phyloP scores from a whole-genome alignment of 2,113 vertebrate species.

The Pandion haliaetus region DNA sequence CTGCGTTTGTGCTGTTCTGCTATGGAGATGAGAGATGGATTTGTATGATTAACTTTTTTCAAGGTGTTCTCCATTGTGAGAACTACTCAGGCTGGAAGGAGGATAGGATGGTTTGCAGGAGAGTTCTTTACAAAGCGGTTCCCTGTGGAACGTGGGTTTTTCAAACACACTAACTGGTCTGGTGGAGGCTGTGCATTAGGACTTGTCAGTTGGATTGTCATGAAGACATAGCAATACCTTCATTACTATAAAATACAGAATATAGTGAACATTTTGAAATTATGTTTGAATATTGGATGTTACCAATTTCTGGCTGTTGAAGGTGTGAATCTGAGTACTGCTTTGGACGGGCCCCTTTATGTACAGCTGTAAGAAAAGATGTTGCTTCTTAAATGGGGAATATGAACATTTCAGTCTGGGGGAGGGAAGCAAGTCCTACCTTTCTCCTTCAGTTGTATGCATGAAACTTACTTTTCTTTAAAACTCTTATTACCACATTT shows the following conservation, averaged over 20 bases:
- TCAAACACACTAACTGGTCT: accelerated
- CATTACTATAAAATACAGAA: not conserved
- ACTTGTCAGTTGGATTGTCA: not conserved
- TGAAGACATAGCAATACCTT: not conserved
- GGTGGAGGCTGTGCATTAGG: not conserved
- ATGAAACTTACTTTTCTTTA: not conserved
- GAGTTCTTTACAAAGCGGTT: not conserved
- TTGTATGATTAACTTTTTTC: not conserved
- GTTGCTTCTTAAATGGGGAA: not conserved
- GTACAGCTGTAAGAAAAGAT: not conserved
- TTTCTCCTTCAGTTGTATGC: not conserved
- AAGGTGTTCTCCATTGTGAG: not conserved
- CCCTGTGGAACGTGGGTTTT: not conserved
- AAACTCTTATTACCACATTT: not conserved
- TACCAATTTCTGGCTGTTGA: not conserved
- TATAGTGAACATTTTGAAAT: not conserved
- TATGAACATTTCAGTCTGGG: accelerated
- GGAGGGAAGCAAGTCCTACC: accelerated
- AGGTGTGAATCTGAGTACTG: not conserved
- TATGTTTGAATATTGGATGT: not conserved
- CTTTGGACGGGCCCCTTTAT: not conserved
- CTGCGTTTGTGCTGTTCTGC: not conserved
- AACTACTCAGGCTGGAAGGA: not conserved
- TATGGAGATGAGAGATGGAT: not conserved
- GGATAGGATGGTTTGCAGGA: not conserved